Conservation (phyloP, 2,888 invertebrate species). For the Tortrix viridana region DNA sequence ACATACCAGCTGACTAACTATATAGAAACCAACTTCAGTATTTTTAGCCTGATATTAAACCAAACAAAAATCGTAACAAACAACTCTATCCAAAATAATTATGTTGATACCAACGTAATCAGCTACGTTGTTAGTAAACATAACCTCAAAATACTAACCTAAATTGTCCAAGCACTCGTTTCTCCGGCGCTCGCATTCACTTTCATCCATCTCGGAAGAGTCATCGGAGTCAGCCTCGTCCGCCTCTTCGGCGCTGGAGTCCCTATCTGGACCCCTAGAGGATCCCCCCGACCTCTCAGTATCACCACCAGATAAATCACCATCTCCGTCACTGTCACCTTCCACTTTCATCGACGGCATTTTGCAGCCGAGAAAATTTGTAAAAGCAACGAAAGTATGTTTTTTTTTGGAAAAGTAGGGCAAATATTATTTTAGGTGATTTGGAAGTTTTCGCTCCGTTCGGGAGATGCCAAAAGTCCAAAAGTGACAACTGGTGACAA, state of each 20-base stretch:
- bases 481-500: slow-evolving; percentile 5
- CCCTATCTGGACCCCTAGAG: slow-evolving; percentile 86
- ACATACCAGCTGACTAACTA: no score
- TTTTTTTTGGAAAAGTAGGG: slow-evolving; percentile 28
- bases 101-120: slow-evolving; percentile 25
- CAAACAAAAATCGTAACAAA: no score
- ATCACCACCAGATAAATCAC: slow-evolving; percentile 88
- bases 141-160: slow-evolving; percentile 79
- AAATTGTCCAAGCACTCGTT: slow-evolving; percentile 94
- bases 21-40: no score
- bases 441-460: slow-evolving; percentile 40
- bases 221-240: slow-evolving; percentile 93
- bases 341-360: slow-evolving; percentile 89
- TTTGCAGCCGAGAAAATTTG: slow-evolving; percentile 40
- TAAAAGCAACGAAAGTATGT: not conserved
- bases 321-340: slow-evolving; percentile 85
- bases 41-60: no score
- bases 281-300: slow-evolving; percentile 88
- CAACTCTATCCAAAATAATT: slow-evolving; percentile 6
- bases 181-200: slow-evolving; percentile 93
- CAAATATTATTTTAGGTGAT: slow-evolving; percentile 25
- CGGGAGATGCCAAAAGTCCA: slow-evolving; percentile 28
- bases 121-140: slow-evolving; percentile 76
- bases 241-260: slow-evolving; percentile 90
- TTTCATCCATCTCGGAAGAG: slow-evolving; percentile 96